A percentile compares a stretch with the other conserved stretches of the same genome.
Evolutionary conservation across 2,113 vertebrate species (phyloP).

Genomic region (Progne subis): DNA sequence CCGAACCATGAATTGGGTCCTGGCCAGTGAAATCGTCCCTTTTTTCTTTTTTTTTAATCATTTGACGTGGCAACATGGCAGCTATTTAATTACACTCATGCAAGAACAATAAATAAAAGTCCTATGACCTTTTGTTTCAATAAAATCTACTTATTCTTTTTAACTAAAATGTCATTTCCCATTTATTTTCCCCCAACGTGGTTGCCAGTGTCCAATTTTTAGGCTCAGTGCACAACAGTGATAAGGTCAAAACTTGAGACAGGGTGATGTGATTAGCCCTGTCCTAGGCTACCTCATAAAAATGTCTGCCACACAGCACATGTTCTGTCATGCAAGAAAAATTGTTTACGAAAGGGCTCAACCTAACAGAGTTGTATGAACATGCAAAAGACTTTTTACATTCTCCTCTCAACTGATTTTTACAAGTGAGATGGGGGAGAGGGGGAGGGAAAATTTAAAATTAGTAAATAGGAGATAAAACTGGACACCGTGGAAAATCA

Average conservation of each 20-base stretch:
- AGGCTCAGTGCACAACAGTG: conserved; percentile 68
- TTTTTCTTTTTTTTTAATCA: background rate
- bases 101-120: conserved; percentile 65
- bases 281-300: conserved; percentile 61
- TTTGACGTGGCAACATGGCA: conserved; percentile 10
- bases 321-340: conserved; percentile 53
- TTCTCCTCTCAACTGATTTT: background rate
- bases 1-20: conserved; percentile 2
- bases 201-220: conserved; percentile 64
- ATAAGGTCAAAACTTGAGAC: conserved; percentile 69
- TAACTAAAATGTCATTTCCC: conserved; percentile 68
- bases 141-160: conserved; percentile 48
- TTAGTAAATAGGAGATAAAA: conserved; percentile 14
- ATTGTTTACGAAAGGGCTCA: conserved; percentile 30
- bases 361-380: background rate
- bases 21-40: background rate
- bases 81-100: conserved; percentile 58
- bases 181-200: conserved; percentile 48
- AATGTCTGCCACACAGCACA: conserved; percentile 41
- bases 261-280: conserved; percentile 59
- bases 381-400: background rate
- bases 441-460: background rate
- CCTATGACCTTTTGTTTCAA: conserved; percentile 40
- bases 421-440: fast-evolving
- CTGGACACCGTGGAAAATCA: background rate